Evolutionary conservation across 2,888 invertebrate genomes (phyloP), one percentile per base, ranked within the genome.

Genomic region (Monochamus alternatus): DNA sequence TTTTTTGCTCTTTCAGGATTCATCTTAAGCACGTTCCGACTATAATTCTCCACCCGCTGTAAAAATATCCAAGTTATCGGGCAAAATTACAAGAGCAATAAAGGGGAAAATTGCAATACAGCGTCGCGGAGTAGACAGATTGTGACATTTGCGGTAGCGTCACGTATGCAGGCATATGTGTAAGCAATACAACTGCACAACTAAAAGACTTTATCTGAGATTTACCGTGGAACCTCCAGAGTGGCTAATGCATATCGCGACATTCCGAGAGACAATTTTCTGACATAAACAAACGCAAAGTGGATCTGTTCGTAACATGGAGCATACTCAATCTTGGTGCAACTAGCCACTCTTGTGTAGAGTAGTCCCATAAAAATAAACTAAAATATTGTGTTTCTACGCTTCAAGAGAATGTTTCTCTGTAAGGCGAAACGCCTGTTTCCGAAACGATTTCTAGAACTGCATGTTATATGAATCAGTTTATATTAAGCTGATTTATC

Each of bases 91-190:
- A 73, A 58, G 73, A 65, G 58, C 73, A 73, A 73, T 59, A 73
- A 59, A 38, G 38, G 73, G 55, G 63, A 14, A 73, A 74, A 68
- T 67, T 65, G 59, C 67, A 43, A 52, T 12, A 67, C 60, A 67
- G 65, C 67, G 60, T 30, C n/a, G 59, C 60, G 67, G 44, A 67
- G 67, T 74, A 67, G 67, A 52, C 59, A 55, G 68, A 67, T 47
- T 68, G 67, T 74, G 73, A 74, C 67, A 74, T 67, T 74, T 62
- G 73, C 52, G 73, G 73, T 62, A 14, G 47, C 67, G 31, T 74
- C 67, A 74, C 73, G 67, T 74, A n/a, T 51, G 47, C 60, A 60
- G 69, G 51, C 74, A 59, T 74, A 68, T 74, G 68, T 74, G 74
- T 52, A 60, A 55, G 32, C 74, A 62, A 68, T 52, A 62, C 51